A percentile compares a stretch with the other conserved stretches of the same genome.
Evolutionary conservation across 2,113 vertebrate genomes (phyloP).

Genomic region (Acrocephalus kingi): DNA sequence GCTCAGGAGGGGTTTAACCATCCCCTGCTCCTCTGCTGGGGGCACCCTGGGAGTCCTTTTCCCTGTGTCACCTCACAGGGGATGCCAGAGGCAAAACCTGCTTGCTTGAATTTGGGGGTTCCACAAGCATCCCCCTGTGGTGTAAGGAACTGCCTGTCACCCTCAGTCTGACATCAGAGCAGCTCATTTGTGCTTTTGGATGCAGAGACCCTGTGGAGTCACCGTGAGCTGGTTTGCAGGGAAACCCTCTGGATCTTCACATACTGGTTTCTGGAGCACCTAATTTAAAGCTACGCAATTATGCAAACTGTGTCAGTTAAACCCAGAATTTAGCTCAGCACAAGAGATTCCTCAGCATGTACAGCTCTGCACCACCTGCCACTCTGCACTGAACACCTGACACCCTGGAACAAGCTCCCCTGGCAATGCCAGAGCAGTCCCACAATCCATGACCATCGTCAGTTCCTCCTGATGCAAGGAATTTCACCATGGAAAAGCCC

Average conservation of each 20-base stretch:
- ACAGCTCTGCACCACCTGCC: background rate
- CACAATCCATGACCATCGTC: too few species aligned
- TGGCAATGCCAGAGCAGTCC: background rate
- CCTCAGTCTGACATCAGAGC: background rate
- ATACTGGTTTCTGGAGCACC: background rate
- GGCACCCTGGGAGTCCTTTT: background rate
- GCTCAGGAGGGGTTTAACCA: background rate
- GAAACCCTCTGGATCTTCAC: background rate
- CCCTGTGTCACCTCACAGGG: background rate
- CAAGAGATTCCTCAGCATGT: background rate
- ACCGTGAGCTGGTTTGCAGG: background rate
- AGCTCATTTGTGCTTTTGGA: background rate
- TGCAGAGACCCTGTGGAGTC: background rate
- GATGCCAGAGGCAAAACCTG: background rate
- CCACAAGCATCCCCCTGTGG: fast-evolving
- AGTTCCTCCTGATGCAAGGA: fast-evolving
- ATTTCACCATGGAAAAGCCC: background rate
- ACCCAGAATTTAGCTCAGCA: background rate
- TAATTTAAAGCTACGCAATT: background rate
- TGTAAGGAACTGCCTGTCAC: background rate
- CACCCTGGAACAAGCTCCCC: background rate
- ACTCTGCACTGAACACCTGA: background rate
- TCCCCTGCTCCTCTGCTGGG: background rate
- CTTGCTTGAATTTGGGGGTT: background rate
- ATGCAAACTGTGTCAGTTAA: background rate